Evolutionary conservation across 2,888 invertebrate species (phyloP), one percentile per base, ranked within the genome.

Genomic region (Oxytorus armatus): DNA sequence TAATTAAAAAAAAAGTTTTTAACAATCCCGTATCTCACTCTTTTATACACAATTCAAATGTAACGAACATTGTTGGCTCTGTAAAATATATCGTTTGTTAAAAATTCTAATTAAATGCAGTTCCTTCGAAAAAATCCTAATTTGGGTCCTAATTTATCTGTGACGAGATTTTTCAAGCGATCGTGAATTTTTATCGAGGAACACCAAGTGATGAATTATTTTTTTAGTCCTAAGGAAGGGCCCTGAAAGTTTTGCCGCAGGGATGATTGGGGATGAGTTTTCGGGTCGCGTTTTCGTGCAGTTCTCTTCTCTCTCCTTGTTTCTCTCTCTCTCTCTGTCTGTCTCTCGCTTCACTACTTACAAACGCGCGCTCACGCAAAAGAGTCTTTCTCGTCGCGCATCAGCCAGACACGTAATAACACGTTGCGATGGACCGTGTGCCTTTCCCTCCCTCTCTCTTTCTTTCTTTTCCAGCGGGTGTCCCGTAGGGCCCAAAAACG

Each of bases 351-450:
- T 42, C 39, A 25, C 53, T 65, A 47, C 21, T 29, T 65, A 29
- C 44, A 53, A 47, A 55, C 42, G 25, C 23, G 74, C 74, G 74
- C 74, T 55, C 74, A 74, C 74, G 74, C 74, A 42, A 61, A 74
- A 72, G 70, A 79, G 70, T 82, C 70, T 73, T 80, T 77, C 74
- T 85, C 83, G 70, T 84, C 83, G 80, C 78, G 83, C 85, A 85
- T 82, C 84, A 85, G 86, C 89, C 89, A 91, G 90, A 91, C 90
- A 86, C 87, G 86, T 91, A 91, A 91, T 91, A 89, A 91, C 85
- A 91, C 85, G 90, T 90, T 91, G 83, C 86, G 77, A 79, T 57
- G 72, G 47, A 42, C 69, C 79, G 63, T 74, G 69, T 75, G 69
- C 29, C 63, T 33, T 65, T 49, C 42, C 53, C 66, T 57, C 74